These are phyloP conservation scores for Turnix velox DNA, from an alignment of 2,113 vertebrate species.

Conservation along the genomic window DNA sequence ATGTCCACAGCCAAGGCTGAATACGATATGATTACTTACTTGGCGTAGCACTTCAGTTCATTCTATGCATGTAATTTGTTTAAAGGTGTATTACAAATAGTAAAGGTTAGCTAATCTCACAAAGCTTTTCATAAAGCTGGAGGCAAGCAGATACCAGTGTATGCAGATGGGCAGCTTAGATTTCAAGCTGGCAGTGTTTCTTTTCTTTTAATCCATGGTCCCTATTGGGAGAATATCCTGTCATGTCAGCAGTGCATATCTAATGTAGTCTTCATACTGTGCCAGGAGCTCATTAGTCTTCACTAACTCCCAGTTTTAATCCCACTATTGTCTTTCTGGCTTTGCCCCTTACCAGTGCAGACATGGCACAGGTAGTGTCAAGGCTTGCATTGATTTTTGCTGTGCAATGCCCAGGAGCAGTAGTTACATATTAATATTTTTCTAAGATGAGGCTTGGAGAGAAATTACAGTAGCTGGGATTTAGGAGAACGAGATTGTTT, in stretches of 20 bases:
- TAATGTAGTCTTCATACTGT: neutral
- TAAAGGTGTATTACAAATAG: neutral
- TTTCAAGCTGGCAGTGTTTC: neutral
- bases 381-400: neutral
- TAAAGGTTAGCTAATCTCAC: neutral
- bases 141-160: neutral
- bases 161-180: neutral
- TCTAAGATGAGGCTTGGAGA: neutral
- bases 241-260: neutral
- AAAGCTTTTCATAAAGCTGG: neutral
- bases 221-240: neutral
- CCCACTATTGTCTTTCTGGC: neutral
- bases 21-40: neutral
- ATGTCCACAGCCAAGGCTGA: neutral
- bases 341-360: neutral
- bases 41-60: neutral
- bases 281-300: slow-evolving; percentile 9
- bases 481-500: neutral
- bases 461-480: neutral
- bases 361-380: neutral
- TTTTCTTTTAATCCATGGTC: neutral
- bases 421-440: neutral
- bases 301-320: neutral
- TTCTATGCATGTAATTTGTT: neutral
- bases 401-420: neutral